A percentile compares a stretch with the other conserved stretches of the same genome.
Evolutionary conservation across 1,140 invertebrate genomes (phyloP).

Genomic region (Caerostris darwini): DNA sequence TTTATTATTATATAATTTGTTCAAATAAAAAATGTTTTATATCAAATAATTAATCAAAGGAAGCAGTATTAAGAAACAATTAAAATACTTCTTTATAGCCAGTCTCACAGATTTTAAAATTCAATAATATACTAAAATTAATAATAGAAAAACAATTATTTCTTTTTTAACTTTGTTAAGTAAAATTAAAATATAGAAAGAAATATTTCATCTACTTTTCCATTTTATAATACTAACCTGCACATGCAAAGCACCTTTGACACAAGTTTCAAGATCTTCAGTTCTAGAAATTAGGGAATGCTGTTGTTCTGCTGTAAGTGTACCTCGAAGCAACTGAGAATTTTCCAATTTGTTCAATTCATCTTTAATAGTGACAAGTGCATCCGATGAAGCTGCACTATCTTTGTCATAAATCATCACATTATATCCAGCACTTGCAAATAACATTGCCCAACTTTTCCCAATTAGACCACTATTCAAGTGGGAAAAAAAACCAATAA

Average conservation of each 20-base stretch:
- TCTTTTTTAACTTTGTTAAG: too few relatives aligned
- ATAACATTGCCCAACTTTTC: conserved; percentile 97
- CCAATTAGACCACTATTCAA: conserved; percentile 92
- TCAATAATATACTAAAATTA: too few relatives aligned
- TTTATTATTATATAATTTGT: too few relatives aligned
- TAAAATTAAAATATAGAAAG: too few relatives aligned
- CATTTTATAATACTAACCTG: conserved; percentile 84
- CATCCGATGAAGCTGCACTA: conserved; percentile 87
- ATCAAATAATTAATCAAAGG: too few relatives aligned
- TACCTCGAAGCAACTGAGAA: conserved; percentile 88
- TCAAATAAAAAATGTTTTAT: too few relatives aligned
- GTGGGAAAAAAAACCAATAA: background rate
- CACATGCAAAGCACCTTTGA: conserved; percentile 81
- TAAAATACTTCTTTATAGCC: too few relatives aligned
- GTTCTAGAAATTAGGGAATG: conserved; percentile 86
- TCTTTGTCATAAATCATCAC: conserved; percentile 93
- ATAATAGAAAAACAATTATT: too few relatives aligned
- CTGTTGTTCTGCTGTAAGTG: conserved; percentile 88
- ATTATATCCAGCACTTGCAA: conserved; percentile 94
- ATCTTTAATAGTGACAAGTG: conserved; percentile 87
- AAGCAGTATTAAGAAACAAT: too few relatives aligned
- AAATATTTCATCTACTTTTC: too few relatives aligned
- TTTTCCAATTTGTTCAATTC: conserved; percentile 89
- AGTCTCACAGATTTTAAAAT: too few relatives aligned
- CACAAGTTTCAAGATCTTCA: conserved; percentile 80